Conservation (phyloP, 2,113 vertebrate genomes). For the Periophthalmus modestus region DNA sequence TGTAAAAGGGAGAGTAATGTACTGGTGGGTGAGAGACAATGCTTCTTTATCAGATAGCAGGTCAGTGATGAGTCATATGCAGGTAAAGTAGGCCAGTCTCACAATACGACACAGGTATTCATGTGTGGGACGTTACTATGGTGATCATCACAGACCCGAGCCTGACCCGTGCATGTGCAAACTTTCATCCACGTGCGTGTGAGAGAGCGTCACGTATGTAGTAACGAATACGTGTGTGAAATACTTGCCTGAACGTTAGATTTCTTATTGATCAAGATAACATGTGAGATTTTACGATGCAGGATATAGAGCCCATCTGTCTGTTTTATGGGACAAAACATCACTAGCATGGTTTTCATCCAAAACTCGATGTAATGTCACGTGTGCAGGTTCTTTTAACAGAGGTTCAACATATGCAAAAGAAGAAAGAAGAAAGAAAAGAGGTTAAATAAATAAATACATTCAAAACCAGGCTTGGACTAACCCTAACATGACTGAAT, state of each 20-base stretch:
- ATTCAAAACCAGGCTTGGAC: no score
- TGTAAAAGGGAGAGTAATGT: conserved; percentile 26
- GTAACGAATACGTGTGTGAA: conserved; percentile 1
- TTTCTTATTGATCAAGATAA: neutral
- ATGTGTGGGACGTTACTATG: conserved; percentile 41
- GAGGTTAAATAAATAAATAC: neutral
- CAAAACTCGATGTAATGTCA: neutral
- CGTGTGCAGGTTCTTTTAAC: no score
- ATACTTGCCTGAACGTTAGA: neutral
- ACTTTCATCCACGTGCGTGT: neutral
- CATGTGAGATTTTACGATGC: neutral
- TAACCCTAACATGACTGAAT: conserved; percentile 11
- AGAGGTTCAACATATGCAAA: no score
- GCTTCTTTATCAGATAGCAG: conserved; percentile 59
- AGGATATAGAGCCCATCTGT: neutral
- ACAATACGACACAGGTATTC: conserved; percentile 51
- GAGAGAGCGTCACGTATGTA: neutral
- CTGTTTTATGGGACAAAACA: neutral
- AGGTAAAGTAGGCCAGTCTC: conserved; percentile 56
- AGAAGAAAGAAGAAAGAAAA: conserved; percentile 41
- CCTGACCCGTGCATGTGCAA: conserved; percentile 15
- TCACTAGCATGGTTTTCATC: neutral
- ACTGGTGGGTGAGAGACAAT: conserved; percentile 47
- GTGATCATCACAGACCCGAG: conserved; percentile 10
- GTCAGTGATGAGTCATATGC: conserved; percentile 58